Conservation (phyloP, 2,113 vertebrate species). For the Ranitomeya variabilis region DNA sequence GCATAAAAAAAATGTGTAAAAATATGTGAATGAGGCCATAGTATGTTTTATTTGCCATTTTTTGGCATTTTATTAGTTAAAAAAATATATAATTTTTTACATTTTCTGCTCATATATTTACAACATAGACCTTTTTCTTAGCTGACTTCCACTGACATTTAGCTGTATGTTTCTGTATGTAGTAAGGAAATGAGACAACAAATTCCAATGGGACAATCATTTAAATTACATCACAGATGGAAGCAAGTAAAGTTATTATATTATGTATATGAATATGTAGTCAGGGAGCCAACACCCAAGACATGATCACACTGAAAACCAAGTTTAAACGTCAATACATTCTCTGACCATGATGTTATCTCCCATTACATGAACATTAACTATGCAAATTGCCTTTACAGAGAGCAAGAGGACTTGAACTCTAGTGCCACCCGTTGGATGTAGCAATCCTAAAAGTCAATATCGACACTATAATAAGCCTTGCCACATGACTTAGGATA, state of each 20-base stretch:
- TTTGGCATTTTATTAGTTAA: too few species aligned
- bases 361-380: background rate
- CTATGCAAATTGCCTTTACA: background rate
- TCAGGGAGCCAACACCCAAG: background rate
- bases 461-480: too few species aligned
- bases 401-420: too few species aligned
- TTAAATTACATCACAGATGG: slow-evolving; percentile 13
- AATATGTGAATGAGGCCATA: too few species aligned
- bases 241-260: slow-evolving; percentile 1
- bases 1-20: too few species aligned
- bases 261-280: background rate
- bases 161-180: background rate
- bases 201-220: background rate
- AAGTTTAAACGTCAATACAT: background rate
- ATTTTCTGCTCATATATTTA: background rate
- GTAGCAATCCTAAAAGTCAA: too few species aligned
- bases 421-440: too few species aligned
- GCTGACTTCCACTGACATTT: background rate
- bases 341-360: background rate
- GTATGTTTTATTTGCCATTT: too few species aligned
- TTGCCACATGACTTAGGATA: too few species aligned
- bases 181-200: background rate
- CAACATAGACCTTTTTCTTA: background rate
- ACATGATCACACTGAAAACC: background rate
- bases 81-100: background rate